A percentile compares a stretch with the other conserved stretches of the same genome.
Evolutionary conservation across 2,888 invertebrate genomes (phyloP).

Genomic region (Microchrysa polita): DNA sequence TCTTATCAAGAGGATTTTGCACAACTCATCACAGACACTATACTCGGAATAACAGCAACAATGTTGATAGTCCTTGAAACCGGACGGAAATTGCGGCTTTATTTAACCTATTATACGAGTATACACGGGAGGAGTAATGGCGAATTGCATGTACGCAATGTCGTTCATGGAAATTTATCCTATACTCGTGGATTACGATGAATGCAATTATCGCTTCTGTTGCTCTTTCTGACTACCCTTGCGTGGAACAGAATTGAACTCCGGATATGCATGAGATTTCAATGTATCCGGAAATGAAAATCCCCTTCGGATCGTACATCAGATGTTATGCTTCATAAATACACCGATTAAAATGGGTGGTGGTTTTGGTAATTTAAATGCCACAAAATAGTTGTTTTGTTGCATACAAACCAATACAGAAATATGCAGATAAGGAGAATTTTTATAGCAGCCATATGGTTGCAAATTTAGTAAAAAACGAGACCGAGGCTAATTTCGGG

Average conservation of each 20-base stretch:
- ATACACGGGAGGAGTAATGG: no score
- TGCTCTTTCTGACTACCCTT: conserved; percentile 37
- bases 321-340: conserved; percentile 34
- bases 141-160: background rate
- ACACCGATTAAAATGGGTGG: conserved; percentile 34
- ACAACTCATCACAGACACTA: background rate
- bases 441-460: no score
- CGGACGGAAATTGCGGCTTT: conserved; percentile 33
- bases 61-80: conserved; percentile 27
- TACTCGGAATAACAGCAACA: conserved; percentile 10
- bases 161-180: conserved; percentile 36
- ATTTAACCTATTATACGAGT: no score
- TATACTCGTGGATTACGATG: conserved; percentile 13
- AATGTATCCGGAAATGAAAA: background rate
- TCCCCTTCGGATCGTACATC: background rate
- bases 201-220: conserved; percentile 38
- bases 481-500: no score
- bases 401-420: background rate
- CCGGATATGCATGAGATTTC: background rate
- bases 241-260: background rate
- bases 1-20: conserved; percentile 22
- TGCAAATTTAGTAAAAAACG: no score
- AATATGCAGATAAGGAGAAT: no score
- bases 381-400: conserved; percentile 17
- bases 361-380: conserved; percentile 13